A percentile compares a stretch with the other conserved stretches of the same genome.
These are phyloP conservation scores for Zaprionus africanus DNA, from an alignment of 1,140 invertebrate species.

Conservation along the genomic window DNA sequence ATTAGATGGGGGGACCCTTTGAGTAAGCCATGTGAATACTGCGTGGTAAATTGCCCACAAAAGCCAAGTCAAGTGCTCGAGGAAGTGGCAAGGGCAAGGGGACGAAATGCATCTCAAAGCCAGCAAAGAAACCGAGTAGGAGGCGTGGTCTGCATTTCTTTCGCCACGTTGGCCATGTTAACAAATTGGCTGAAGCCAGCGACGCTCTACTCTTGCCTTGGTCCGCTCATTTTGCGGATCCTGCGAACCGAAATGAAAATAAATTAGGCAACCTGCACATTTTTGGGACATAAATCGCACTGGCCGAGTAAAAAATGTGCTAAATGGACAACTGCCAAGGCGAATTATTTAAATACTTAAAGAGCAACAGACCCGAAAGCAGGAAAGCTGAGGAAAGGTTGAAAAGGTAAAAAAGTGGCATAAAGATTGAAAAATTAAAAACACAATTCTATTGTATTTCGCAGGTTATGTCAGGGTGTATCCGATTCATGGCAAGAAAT, in stretches of 20 bases:
- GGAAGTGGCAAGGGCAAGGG: neutral
- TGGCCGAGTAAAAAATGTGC: slow-evolving; percentile 2
- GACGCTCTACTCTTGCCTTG: neutral
- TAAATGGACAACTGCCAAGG: slow-evolving; percentile 27
- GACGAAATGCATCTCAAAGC: neutral
- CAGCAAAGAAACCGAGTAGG: neutral
- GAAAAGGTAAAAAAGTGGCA: neutral
- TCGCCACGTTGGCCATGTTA: slow-evolving; percentile 5
- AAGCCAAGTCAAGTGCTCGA: neutral
- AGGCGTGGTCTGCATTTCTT: slow-evolving; percentile 6
- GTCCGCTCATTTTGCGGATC: neutral
- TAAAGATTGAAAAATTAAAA: too few species aligned
- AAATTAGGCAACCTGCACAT: slow-evolving; percentile 59
- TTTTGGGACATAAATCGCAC: slow-evolving; percentile 66
- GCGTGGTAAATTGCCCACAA: slow-evolving; percentile 3
- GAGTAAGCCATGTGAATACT: slow-evolving; percentile 1
- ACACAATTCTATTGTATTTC: too few species aligned
- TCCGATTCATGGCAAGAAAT: neutral
- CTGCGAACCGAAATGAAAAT: slow-evolving; percentile 41
- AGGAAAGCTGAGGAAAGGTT: neutral
- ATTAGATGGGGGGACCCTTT: slow-evolving; percentile 3
- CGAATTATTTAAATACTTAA: slow-evolving; percentile 42
- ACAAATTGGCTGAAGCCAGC: neutral
- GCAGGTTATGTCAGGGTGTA: neutral
- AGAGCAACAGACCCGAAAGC: neutral